Base-by-base conservation (phyloP, 2,888 invertebrate genomes). In the Zygothrica quintamaculata region DNA sequence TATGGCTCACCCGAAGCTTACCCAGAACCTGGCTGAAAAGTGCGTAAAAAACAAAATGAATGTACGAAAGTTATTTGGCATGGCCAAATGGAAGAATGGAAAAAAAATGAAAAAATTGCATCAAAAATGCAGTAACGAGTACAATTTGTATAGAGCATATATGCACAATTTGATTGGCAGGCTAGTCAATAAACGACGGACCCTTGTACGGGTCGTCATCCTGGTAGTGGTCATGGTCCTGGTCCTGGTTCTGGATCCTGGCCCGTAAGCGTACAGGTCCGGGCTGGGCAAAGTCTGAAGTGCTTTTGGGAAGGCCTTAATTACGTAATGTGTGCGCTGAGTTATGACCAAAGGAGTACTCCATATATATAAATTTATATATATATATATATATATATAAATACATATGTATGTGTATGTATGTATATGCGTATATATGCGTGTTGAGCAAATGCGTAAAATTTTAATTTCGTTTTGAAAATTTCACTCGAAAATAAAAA, bases 381-480 rank as follows among this genome's bases (percentile, higher is more conserved):
- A 1, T n/a, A 0, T 29, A n/a, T n/a, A n/a, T n/a, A n/a, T n/a
- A n/a, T n/a, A n/a, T n/a, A 56, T 48, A 51, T 61, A n/a, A n/a
- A 8, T 26, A 15, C 5, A 16, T 11, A 11, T 31, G 39, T 31
- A 13, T 9, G 18, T 42, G 29, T 37, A n/a, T 31, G 36, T 31
- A 12, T 9, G 18, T 42, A 25, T 37, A 26, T 57, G 44, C 40
- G 37, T 57, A 37, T 44, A 56, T 46, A 51, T 61, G 62, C 42
- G 65, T 77, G 57, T 64, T 46, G 39, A 39, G 79, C 79, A 78
- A 81, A 75, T 82, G 87, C 82, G 87, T 82, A 82, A 82, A 87
- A 87, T 87, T 87, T 79, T 87, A 82, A 85, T 82, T 82, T 82
- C 80, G 86, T 85, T 82, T 81, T 81, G 80, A 81, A 81, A 87